Conservation (phyloP, 2,113 vertebrate genomes). For the Pitta sordida region DNA sequence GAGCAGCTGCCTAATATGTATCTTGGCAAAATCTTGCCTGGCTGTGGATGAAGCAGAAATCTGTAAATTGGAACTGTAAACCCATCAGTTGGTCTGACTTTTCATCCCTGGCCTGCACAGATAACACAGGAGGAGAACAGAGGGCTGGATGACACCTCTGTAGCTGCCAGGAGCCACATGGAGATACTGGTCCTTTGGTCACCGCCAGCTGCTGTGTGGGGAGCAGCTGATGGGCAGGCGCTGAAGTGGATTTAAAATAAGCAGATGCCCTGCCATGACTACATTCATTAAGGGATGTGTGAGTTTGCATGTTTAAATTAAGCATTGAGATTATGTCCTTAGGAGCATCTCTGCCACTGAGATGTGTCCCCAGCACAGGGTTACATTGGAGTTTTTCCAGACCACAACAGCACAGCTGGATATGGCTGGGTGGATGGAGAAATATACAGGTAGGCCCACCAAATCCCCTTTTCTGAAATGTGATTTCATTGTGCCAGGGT, state of each 20-base stretch:
- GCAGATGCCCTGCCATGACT: not conserved
- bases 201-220: accelerated
- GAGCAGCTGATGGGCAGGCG: not conserved
- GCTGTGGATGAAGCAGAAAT: slow-evolving; percentile 4
- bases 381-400: not conserved
- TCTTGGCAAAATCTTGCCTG: not conserved
- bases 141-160: not conserved
- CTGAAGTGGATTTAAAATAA: not conserved
- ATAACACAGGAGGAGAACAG: accelerated
- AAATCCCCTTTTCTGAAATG: not conserved
- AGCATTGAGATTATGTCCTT: accelerated
- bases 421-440: not conserved
- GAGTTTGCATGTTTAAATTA: not conserved
- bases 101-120: not conserved
- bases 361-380: accelerated
- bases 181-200: not conserved
- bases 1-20: slow-evolving; percentile 24
- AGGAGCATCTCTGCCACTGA: not conserved
- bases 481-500: not conserved
- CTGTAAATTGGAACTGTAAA: not conserved
- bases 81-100: not conserved
- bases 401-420: not conserved
- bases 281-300: not conserved
- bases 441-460: not conserved
- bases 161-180: not conserved